Percentiles rank a stretch among this genome's conserved stretches.
phyloP scores from a whole-genome alignment of 2,797 vertebrate genomes.

The Myoxocephalus aenaeus region DNA sequence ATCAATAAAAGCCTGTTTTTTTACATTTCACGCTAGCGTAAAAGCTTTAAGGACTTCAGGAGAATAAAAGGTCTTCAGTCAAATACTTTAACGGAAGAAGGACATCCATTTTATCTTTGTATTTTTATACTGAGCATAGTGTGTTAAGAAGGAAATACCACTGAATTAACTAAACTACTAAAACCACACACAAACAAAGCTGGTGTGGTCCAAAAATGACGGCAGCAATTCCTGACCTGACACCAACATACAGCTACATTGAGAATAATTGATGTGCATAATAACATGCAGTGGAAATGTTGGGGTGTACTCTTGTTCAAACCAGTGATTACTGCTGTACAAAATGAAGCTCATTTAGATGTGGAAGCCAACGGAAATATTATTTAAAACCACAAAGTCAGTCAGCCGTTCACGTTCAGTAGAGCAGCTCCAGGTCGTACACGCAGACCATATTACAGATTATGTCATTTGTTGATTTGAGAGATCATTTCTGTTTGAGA shows the following conservation, averaged over 20 bases:
- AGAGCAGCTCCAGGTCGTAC: constrained; percentile 18
- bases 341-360: constrained; percentile 47
- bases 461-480: constrained; percentile 32
- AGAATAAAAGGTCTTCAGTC: neutral
- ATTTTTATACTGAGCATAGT: constrained; percentile 9
- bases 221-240: constrained; percentile 17
- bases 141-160: neutral
- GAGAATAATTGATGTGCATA: constrained; percentile 31
- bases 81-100: neutral
- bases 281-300: constrained; percentile 31
- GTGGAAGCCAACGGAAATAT: constrained; percentile 44
- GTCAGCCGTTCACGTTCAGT: constrained; percentile 21
- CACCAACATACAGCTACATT: constrained; percentile 22
- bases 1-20: neutral
- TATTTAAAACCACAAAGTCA: constrained; percentile 43
- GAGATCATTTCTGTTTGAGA: constrained; percentile 31
- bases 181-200: constrained; percentile 22
- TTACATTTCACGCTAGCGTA: neutral
- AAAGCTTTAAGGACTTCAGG: neutral
- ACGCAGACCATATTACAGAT: constrained; percentile 19
- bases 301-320: constrained; percentile 41
- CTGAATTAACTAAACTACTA: neutral
- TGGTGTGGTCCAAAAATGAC: constrained; percentile 19
- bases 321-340: constrained; percentile 47
- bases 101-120: neutral